These are phyloP conservation scores for Rattus rattus DNA, from an alignment of 2,113 vertebrate species.

Conservation along the genomic window DNA sequence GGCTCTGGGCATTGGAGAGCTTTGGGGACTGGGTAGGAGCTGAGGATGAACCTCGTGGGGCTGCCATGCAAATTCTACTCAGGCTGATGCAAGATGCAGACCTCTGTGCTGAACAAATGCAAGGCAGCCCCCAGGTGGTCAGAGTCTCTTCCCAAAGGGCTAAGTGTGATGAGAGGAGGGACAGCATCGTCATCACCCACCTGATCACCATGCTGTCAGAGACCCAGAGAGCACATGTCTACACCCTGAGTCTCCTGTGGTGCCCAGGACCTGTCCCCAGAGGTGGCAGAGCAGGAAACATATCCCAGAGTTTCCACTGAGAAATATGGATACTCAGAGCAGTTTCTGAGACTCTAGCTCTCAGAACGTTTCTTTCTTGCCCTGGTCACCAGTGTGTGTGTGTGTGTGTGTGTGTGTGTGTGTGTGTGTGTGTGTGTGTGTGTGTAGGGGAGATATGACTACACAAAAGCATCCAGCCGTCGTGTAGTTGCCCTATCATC, in stretches of 20 bases:
- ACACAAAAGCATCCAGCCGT: too few species aligned
- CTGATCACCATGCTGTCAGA: neutral
- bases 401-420: neutral
- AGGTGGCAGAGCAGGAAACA: neutral
- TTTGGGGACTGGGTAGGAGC: neutral
- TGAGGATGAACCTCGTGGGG: neutral
- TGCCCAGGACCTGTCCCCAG: neutral
- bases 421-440: neutral
- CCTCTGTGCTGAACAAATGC: neutral
- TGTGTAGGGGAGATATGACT: neutral
- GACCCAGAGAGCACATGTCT: neutral
- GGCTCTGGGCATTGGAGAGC: neutral
- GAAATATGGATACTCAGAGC: neutral
- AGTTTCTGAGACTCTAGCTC: neutral
- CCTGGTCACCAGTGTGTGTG: neutral
- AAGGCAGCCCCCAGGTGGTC: neutral
- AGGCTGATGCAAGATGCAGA: neutral
- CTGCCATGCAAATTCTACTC: neutral
- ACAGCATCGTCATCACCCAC: rapidly evolving
- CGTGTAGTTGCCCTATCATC: neutral
- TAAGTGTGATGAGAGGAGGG: neutral
- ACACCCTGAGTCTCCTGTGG: rapidly evolving
- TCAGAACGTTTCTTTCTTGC: neutral
- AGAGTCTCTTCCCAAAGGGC: neutral
- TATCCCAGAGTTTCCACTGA: neutral